phyloP scores from a whole-genome alignment of 2,113 vertebrate genomes.

The Ciconia maguari region DNA sequence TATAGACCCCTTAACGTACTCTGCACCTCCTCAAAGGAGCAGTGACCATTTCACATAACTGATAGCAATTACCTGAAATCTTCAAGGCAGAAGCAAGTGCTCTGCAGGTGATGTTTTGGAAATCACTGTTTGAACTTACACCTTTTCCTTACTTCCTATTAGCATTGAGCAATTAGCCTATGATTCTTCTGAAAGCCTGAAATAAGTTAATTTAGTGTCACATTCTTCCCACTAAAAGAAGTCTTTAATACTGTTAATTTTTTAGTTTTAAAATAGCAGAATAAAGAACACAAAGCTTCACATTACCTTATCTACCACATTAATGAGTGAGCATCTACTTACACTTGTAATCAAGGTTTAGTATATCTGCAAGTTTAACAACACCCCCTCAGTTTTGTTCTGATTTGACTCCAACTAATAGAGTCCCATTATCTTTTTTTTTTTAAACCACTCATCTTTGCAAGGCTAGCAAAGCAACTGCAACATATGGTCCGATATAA shows the following conservation, averaged over 20 bases:
- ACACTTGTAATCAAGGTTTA: neutral
- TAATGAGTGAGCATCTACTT: neutral
- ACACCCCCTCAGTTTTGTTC: neutral
- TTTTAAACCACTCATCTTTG: neutral
- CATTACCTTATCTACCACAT: neutral
- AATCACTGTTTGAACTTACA: neutral
- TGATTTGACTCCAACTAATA: neutral
- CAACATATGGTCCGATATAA: neutral
- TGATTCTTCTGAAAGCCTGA: neutral
- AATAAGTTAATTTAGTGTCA: neutral
- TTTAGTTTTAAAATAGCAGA: neutral
- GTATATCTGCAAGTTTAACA: neutral
- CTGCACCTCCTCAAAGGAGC: neutral
- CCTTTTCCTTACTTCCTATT: neutral
- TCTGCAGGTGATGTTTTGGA: neutral
- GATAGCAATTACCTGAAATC: neutral
- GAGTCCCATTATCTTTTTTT: neutral
- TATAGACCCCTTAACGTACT: neutral
- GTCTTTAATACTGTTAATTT: neutral
- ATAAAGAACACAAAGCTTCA: neutral
- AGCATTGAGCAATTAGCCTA: neutral
- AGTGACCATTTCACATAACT: neutral
- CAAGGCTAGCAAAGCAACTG: neutral
- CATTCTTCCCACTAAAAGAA: neutral
- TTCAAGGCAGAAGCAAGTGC: neutral